phyloP scores from a whole-genome alignment of 2,888 invertebrate genomes.

The Frankliniella intonsa region DNA sequence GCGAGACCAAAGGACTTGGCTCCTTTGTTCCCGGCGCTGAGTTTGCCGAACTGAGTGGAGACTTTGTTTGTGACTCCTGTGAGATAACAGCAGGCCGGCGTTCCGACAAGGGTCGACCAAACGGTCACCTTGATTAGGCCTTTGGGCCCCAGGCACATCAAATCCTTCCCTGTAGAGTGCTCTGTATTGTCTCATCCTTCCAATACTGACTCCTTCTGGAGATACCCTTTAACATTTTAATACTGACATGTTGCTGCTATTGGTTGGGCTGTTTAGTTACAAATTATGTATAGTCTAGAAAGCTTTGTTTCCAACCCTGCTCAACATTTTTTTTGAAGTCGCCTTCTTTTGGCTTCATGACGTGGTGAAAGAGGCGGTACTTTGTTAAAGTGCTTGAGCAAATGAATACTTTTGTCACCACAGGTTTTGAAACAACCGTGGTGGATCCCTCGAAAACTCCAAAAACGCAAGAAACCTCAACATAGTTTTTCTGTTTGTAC shows the following conservation, averaged over 20 bases:
- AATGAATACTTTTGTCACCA: conserved; percentile 12
- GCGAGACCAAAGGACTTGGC: not conserved
- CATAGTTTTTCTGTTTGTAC: conserved; percentile 32
- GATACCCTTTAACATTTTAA: not conserved
- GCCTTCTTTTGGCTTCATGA: not conserved
- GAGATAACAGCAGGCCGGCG: not conserved
- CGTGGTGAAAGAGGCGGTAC: not conserved
- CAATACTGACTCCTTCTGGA: not conserved
- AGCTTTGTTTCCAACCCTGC: not conserved
- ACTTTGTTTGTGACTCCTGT: not conserved
- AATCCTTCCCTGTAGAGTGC: not conserved
- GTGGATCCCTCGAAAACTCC: conserved; percentile 9
- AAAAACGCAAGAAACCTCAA: conserved; percentile 14
- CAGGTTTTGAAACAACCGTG: conserved; percentile 22
- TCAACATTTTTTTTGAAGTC: not conserved
- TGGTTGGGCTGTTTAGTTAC: not conserved
- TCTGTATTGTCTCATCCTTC: not conserved
- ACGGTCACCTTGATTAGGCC: not conserved
- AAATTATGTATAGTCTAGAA: not conserved
- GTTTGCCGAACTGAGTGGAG: not conserved
- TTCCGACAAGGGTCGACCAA: not conserved
- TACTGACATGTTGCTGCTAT: not conserved
- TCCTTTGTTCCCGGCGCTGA: not conserved
- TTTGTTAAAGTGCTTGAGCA: not conserved
- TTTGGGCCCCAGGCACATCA: not conserved